A percentile compares a stretch with the other conserved stretches of the same genome.
phyloP scores from a whole-genome alignment of 2,113 vertebrate genomes.

The Ammodramus savannarum region DNA sequence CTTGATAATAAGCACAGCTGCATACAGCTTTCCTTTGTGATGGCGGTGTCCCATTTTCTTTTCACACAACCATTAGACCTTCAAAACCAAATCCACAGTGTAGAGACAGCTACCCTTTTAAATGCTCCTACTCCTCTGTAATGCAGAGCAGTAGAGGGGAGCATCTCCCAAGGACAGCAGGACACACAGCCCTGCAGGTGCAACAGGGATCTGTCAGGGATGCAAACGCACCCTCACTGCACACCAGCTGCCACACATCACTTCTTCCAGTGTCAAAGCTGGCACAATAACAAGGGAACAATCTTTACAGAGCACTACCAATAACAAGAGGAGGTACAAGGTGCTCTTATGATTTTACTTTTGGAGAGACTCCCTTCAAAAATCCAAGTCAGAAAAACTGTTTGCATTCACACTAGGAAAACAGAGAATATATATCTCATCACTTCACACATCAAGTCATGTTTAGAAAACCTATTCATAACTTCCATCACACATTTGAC shows the following conservation, averaged over 20 bases:
- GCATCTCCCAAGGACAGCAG: background rate
- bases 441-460: conserved; percentile 35
- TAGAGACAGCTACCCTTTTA: background rate
- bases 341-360: background rate
- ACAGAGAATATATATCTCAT: background rate
- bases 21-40: background rate
- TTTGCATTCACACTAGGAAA: background rate
- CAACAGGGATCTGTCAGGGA: background rate
- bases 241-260: background rate
- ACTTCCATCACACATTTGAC: conserved; percentile 39
- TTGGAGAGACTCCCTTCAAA: background rate
- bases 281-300: background rate
- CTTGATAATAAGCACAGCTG: background rate
- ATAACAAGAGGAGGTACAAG: background rate
- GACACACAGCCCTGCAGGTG: background rate
- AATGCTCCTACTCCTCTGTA: background rate
- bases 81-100: accelerated
- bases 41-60: background rate
- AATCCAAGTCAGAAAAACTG: background rate
- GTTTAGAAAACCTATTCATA: conserved; percentile 51
- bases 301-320: background rate
- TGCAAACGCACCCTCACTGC: background rate
- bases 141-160: background rate
- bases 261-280: background rate
- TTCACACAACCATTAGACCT: background rate